Conservation (phyloP, 2,113 vertebrate genomes). For the Hemichromis elongatus region DNA sequence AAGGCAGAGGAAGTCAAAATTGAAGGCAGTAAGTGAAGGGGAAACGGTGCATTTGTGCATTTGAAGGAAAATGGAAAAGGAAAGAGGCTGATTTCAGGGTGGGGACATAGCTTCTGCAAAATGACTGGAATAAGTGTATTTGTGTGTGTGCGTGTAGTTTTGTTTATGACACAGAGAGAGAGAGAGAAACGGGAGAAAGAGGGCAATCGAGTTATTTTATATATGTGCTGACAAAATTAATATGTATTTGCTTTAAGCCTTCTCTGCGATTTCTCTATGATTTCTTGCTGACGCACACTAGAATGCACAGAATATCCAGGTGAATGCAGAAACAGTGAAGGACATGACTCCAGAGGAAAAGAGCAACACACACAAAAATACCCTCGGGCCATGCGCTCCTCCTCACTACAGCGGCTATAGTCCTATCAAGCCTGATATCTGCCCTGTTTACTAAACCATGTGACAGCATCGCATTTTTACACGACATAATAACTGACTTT, state of each 20-base stretch:
- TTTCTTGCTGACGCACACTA: constrained; percentile 57
- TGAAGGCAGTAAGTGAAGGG: constrained; percentile 25
- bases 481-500: constrained; percentile 26
- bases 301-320: constrained; percentile 47
- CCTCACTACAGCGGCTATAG: constrained; percentile 18
- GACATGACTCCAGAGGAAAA: constrained; percentile 48
- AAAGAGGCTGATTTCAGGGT: constrained; percentile 4
- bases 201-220: constrained; percentile 19
- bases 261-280: constrained; percentile 32
- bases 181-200: neutral
- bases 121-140: neutral
- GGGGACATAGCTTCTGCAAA: constrained; percentile 2
- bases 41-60: constrained; percentile 35
- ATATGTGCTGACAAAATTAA: constrained; percentile 46
- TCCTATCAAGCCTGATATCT: constrained; percentile 25
- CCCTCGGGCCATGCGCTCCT: constrained; percentile 44
- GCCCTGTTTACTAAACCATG: constrained; percentile 35
- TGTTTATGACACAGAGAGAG: neutral
- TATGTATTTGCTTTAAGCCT: constrained; percentile 62
- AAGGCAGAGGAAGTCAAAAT: constrained; percentile 60
- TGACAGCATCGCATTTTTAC: constrained; percentile 24
- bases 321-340: constrained; percentile 59
- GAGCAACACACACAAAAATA: constrained; percentile 20
- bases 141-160: neutral
- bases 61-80: constrained; percentile 30